phyloP scores from a whole-genome alignment of 2,888 invertebrate species.

The Isotomurus palustris region DNA sequence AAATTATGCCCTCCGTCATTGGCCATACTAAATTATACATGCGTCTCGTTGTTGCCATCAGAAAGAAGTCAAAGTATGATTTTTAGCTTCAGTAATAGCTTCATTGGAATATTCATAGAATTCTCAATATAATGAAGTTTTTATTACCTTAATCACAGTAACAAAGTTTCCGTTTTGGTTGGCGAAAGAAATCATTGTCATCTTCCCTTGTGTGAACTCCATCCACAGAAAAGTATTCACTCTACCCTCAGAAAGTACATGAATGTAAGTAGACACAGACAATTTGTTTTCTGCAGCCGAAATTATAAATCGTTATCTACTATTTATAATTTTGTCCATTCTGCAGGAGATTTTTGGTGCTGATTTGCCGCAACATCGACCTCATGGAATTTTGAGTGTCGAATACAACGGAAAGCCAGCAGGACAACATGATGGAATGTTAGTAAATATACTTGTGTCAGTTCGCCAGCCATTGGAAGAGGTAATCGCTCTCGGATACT shows the following conservation, averaged over 20 bases:
- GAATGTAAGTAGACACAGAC: constrained; percentile 57
- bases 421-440: constrained; percentile 65
- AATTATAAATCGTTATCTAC: constrained; percentile 1
- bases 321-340: constrained; percentile 17
- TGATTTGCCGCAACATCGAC: constrained; percentile 76
- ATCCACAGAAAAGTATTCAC: constrained; percentile 78
- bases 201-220: constrained; percentile 81
- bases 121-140: background rate
- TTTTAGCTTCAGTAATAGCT: constrained; percentile 3
- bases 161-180: constrained; percentile 75
- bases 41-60: constrained; percentile 72
- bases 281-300: constrained; percentile 1
- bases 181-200: constrained; percentile 79
- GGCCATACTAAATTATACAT: constrained; percentile 69
- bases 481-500: constrained; percentile 27
- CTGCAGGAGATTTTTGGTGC: constrained; percentile 82
- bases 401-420: constrained; percentile 47
- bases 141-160: constrained; percentile 51
- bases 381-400: constrained; percentile 68
- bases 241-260: constrained; percentile 82
- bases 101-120: background rate
- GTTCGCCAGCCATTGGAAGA: constrained; percentile 81
- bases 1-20: constrained; percentile 65
- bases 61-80: constrained; percentile 66
- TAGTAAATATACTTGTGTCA: constrained; percentile 74